Conservation (phyloP, 1,140 invertebrate genomes). For the Tetramorium alpestre region DNA sequence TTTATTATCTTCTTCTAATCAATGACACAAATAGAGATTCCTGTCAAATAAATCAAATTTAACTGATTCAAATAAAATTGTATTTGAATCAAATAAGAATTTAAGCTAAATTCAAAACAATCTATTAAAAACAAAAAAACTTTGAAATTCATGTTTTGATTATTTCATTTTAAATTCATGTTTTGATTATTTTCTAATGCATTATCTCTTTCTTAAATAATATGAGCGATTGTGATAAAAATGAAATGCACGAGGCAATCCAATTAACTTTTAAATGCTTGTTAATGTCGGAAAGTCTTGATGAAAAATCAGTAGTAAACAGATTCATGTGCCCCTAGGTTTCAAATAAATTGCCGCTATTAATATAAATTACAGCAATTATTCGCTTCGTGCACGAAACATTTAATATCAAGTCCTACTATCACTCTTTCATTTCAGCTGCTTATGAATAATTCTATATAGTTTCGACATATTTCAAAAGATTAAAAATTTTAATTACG, state of each 20-base stretch:
- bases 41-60: too few species aligned
- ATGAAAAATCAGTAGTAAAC: slow-evolving; percentile 31
- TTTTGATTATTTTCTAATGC: neutral
- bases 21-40: neutral
- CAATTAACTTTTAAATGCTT: slow-evolving; percentile 20
- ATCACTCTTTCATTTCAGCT: slow-evolving; percentile 12
- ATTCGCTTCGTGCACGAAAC: slow-evolving; percentile 32
- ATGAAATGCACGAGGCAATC: neutral
- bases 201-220: neutral
- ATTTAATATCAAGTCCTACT: neutral
- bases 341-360: slow-evolving; percentile 52
- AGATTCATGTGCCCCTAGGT: slow-evolving; percentile 7
- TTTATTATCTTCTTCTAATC: neutral
- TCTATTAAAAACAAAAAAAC: neutral
- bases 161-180: neutral
- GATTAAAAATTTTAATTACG: slow-evolving; percentile 6
- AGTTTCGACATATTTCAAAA: neutral
- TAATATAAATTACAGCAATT: slow-evolving; percentile 50
- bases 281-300: slow-evolving; percentile 14
- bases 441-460: slow-evolving; percentile 13
- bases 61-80: too few species aligned
- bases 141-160: neutral
- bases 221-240: neutral
- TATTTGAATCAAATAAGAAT: neutral
- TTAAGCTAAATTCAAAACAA: neutral